Evolutionary conservation across 2,113 vertebrate genomes (phyloP).

Genomic region (Morone saxatilis): DNA sequence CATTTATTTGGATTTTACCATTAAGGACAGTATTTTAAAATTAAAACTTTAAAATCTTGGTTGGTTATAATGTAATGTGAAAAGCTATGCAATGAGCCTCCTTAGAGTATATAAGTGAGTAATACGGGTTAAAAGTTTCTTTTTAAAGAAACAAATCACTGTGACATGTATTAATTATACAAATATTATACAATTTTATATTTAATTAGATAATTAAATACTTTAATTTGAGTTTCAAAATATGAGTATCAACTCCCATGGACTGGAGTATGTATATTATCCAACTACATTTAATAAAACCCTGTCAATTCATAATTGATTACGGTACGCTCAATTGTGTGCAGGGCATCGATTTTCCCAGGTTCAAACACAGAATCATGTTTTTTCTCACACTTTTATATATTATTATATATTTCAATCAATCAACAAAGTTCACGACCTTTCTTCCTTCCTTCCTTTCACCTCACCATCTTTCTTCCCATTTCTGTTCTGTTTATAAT

Average conservation of each 20-base stretch:
- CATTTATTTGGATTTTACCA: not conserved
- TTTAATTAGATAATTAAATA: too few relatives aligned
- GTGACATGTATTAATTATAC: not conserved
- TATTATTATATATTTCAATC: conserved; percentile 14
- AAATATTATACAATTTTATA: too few relatives aligned
- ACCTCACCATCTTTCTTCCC: not conserved
- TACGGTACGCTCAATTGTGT: not conserved
- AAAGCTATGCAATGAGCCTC: not conserved
- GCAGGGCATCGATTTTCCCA: conserved; percentile 16
- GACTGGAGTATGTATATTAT: not conserved
- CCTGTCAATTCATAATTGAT: conserved; percentile 15
- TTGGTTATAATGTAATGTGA: not conserved
- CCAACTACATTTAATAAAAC: not conserved
- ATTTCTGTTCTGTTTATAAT: not conserved
- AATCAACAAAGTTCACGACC: not conserved
- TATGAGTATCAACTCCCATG: not conserved
- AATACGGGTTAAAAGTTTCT: not conserved
- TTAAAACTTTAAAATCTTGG: not conserved
- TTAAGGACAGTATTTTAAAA: not conserved
- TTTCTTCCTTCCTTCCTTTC: not conserved
- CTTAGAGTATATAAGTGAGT: not conserved
- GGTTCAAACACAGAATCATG: conserved; percentile 16
- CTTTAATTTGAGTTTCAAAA: not conserved
- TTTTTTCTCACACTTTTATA: conserved; percentile 34
- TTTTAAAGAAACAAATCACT: not conserved